Base-by-base conservation (phyloP, 2,113 vertebrate species). In the Megaceryle torquata region DNA sequence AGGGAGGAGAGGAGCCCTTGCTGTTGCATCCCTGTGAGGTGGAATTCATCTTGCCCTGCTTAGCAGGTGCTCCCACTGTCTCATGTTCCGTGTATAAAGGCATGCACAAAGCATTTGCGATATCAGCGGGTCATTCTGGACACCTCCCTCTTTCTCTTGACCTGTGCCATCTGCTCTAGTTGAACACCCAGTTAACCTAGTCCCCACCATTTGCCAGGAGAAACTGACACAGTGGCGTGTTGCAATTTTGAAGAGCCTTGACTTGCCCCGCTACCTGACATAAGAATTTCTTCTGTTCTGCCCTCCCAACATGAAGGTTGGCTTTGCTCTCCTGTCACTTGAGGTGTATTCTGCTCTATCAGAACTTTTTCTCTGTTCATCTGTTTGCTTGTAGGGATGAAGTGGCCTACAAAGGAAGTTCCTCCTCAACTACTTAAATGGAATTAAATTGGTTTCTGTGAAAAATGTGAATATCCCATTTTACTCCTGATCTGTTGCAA, bases 11-110 rank as follows among this genome's bases (percentile, higher is more conserved):
- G n/a, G 17, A 44, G 29, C n/a, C 29, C 15, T 3, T 0, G 3
- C 2, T 3, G 26, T 1, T 20, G 54, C 1, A 3, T 35, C 64
- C n/a, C 31, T 0, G 2, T 1, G 1, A 26, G 41, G 15, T 26
- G 29, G 41, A 50, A 12, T 44, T 31, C 1, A 3, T n/a, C 63
- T 25, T 29, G 31, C 29, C 17, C 7, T 3, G 3, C n/a, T n/a
- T 33, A 18, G 28, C 33, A 25, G 28, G 29, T 16, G 18, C 35
- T 68, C 18, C 37, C 26, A 25, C 48, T 18, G 54, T 31, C n/a
- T 68, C 3, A 0, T 15, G 13, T 17, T 8, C 1, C 1, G 1
- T 17, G n/a, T 13, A 2, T 8, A 10, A 3, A 4, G 14, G 59
- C 28, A 11, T 4, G 3, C 15, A n/a, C 33, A 35, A 65, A 64